A percentile compares a stretch with the other conserved stretches of the same genome.
phyloP scores from a whole-genome alignment of 2,113 vertebrate genomes.

The Polypterus bichir region DNA sequence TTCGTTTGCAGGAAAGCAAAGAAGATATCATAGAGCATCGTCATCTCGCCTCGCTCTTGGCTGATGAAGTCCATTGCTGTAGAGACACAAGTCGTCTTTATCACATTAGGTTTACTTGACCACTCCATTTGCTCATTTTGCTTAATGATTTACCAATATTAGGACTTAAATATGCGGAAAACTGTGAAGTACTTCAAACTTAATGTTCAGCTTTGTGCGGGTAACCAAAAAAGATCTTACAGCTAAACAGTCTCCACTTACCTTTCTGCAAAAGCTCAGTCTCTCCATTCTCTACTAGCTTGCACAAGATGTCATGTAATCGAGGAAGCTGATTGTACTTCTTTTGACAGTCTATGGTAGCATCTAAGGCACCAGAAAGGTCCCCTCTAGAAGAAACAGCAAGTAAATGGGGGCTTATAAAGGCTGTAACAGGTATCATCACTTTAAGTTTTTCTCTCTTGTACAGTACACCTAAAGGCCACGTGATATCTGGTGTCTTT shows the following conservation, averaged over 20 bases:
- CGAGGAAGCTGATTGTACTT: slow-evolving; percentile 61
- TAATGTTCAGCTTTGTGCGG: no score
- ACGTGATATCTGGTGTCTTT: no score
- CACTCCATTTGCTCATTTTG: no score
- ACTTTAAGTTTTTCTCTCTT: no score
- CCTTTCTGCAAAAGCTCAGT: slow-evolving; percentile 79
- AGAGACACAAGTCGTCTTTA: slow-evolving; percentile 2
- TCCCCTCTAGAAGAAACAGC: slow-evolving; percentile 53
- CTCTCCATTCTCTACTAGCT: slow-evolving; percentile 72
- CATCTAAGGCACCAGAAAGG: slow-evolving; percentile 56
- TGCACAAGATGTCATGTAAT: slow-evolving; percentile 66
- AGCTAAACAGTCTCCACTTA: slow-evolving; percentile 28
- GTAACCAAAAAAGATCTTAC: no score
- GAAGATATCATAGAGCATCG: slow-evolving; percentile 81
- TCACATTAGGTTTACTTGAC: no score
- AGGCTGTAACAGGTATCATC: no score
- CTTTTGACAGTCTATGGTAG: slow-evolving; percentile 46
- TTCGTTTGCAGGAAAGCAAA: slow-evolving; percentile 82
- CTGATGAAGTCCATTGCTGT: slow-evolving; percentile 78
- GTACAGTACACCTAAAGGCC: no score
- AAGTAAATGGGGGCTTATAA: slow-evolving; percentile 4
- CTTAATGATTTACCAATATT: no score
- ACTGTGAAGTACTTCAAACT: no score
- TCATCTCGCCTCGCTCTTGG: slow-evolving; percentile 77
- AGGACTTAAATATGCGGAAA: no score